A percentile compares a stretch with the other conserved stretches of the same genome.
Conservation (phyloP, 2,113 vertebrate species). For the Mesoclemmys tuberculata region DNA sequence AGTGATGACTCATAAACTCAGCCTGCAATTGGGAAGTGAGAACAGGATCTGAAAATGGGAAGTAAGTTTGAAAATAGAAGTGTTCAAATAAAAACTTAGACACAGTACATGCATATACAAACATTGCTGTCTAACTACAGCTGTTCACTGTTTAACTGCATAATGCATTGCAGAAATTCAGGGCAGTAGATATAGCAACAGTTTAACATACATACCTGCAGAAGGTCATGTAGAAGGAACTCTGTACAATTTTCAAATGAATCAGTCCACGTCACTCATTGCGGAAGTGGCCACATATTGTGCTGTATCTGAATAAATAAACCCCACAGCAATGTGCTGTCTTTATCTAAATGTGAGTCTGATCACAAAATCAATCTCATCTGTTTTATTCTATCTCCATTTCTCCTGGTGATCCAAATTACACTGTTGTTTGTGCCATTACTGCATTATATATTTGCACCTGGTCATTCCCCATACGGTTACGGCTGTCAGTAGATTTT, state of each 20-base stretch:
- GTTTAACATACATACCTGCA: neutral
- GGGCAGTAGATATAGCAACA: neutral
- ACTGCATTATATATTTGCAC: neutral
- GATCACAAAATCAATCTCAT: neutral
- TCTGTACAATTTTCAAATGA: neutral
- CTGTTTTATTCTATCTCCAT: neutral
- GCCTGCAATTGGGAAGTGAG: slow-evolving; percentile 38
- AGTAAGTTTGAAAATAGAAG: slow-evolving; percentile 30
- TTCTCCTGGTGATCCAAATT: neutral
- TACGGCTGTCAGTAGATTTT: neutral
- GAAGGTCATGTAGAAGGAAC: neutral
- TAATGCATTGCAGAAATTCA: neutral
- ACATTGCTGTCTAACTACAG: neutral
- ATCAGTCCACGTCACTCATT: fast-evolving
- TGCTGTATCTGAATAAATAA: neutral
- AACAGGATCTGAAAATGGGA: slow-evolving; percentile 61
- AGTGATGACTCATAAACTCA: neutral
- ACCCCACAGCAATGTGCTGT: neutral
- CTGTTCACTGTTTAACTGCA: neutral
- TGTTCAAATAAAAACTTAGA: neutral
- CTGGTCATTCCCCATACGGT: neutral
- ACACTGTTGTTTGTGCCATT: neutral
- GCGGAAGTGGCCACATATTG: neutral
- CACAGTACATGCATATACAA: fast-evolving
- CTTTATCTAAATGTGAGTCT: neutral